phyloP scores from a whole-genome alignment of 2,113 vertebrate genomes.

The Scomber japonicus region DNA sequence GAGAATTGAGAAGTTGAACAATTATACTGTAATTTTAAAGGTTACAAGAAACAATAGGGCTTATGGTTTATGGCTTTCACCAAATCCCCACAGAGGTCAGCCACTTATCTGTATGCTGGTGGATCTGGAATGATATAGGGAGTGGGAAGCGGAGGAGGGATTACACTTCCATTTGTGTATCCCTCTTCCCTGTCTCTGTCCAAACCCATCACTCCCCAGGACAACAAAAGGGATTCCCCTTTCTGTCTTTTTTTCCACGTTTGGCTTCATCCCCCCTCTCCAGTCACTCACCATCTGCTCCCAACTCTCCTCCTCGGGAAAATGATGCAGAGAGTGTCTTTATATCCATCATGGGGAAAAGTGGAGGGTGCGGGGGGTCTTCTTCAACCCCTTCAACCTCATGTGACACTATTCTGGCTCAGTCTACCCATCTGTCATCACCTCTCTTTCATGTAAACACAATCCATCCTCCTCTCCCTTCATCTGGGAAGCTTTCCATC shows the following conservation, averaged over 20 bases:
- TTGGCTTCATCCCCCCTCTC: constrained; percentile 39
- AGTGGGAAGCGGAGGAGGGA: constrained; percentile 11
- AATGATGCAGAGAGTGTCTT: constrained; percentile 37
- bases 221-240: constrained; percentile 33
- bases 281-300: constrained; percentile 42
- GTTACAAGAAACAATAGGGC: constrained; percentile 11
- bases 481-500: constrained; percentile 49
- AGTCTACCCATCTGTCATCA: constrained; percentile 36
- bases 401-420: constrained; percentile 40
- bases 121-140: constrained; percentile 9
- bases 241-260: constrained; percentile 20
- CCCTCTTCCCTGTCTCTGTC: constrained; percentile 14
- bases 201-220: constrained; percentile 33
- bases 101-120: constrained; percentile 33
- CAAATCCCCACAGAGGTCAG: background rate
- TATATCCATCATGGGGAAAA: constrained; percentile 46
- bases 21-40: background rate
- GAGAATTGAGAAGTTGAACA: background rate
- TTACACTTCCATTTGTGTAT: constrained; percentile 34
- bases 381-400: constrained; percentile 18
- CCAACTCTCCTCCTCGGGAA: constrained; percentile 11
- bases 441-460: constrained; percentile 24
- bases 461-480: constrained; percentile 51
- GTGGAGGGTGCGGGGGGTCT: constrained; percentile 1
- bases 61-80: background rate